Base-by-base conservation (phyloP, 2,888 invertebrate genomes). In the Caenorhabditis angaria region DNA sequence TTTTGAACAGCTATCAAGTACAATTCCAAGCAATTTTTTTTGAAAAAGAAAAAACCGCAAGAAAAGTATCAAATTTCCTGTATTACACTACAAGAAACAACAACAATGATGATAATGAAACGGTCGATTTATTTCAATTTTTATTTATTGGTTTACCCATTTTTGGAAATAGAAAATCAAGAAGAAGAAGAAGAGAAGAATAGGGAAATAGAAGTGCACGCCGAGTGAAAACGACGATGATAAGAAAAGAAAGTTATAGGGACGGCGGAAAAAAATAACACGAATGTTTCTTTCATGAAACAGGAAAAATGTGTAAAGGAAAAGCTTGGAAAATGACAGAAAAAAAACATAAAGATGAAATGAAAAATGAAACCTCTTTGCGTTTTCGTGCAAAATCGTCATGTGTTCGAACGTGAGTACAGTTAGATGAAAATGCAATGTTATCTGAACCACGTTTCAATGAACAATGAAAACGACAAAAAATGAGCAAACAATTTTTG, bases 351-450 rank as follows among this genome's bases (percentile, higher is more conserved):
- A 41, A 41, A 41, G 41, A 41, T 41, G 41, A 41, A 41, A 41
- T 41, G 41, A 41, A 41, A 41, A 41, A 41, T 41, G 41, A 41
- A 41, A 41, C 41, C 41, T 12, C 41, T 41, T 41, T n/a, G n/a
- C n/a, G 41, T 3, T 18, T 41, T 12, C 41, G 14, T 41, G 41
- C 41, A 41, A 41, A 41, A 41, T 41, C 18, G 41, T 41, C 41
- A 41, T 41, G 41, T 41, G 41, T 41, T 41, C 41, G 41, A 41
- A 41, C 41, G 41, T 41, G 32, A 41, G 41, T 41, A 41, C 41
- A 41, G 41, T 41, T n/a, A n/a, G n/a, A n/a, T n/a, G n/a, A n/a
- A n/a, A n/a, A n/a, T n/a, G n/a, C n/a, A n/a, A 41, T 41, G 41
- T 18, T 41, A 41, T 41, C 41, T 18, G 41, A 18, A 41, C 10